Evolutionary conservation across 2,888 invertebrate genomes (phyloP), one percentile per base, ranked within the genome.

Genomic region (Achlya flavicornis): DNA sequence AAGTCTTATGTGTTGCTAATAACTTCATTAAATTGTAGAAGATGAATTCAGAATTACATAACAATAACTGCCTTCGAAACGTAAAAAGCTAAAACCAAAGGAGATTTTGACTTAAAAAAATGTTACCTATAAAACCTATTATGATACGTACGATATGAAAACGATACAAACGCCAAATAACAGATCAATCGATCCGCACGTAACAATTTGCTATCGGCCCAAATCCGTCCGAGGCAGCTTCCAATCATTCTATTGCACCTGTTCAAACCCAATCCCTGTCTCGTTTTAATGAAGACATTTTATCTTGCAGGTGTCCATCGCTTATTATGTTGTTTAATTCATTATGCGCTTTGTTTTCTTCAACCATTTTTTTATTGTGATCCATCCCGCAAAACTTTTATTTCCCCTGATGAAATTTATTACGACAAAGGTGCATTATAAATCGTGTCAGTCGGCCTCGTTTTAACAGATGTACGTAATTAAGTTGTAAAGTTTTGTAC

Each of bases 321-420:
- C 86, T 87, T 87, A 91, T 91, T 91, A 90, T 88, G 87, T 89
- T 89, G 84, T 90, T 91, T 89, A 89, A 91, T 92, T 91, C 90
- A 90, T 90, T 90, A 90, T 89, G 88, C 89, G 88, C 90, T 92
- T 92, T 93, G 92, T 93, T 92, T 91, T 88, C 90, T 90, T 89
- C 83, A 73, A 81, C 77, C 76, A 80, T 85, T 89, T 90, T 90
- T 87, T 80, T 76, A 41, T 62, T 57, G 58, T 71, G 63, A 63
- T 71, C 70, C 72, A 65, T 68, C 79, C 88, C 85, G 91, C 92
- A 83, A 89, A 91, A 89, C 85, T 90, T 90, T 88, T 90, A 87
- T 86, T 53, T 83, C 85, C 84, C 80, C 78, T 74, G 74, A 74
- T 81, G 80, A 87, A 87, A 87, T 93, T 91, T 92, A 92, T 90